Percentiles rank a stretch among this genome's conserved stretches.
phyloP scores from a whole-genome alignment of 2,888 invertebrate genomes.

The Drosophila nigricruria region DNA sequence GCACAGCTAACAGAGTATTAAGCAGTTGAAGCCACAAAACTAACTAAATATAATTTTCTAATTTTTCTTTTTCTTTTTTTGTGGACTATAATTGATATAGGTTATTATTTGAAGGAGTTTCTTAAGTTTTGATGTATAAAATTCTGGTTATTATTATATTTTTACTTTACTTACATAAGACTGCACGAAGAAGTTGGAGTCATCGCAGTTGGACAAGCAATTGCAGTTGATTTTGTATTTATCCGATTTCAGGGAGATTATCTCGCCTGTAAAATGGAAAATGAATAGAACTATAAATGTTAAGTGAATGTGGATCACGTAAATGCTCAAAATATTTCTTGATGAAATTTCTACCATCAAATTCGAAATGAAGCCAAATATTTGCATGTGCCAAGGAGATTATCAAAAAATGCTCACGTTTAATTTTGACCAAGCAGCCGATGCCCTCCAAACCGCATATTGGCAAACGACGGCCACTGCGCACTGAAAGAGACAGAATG shows the following conservation, averaged over 20 bases:
- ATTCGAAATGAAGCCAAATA: conserved; percentile 61
- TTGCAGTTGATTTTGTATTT: conserved; percentile 88
- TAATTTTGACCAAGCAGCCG: conserved; percentile 87
- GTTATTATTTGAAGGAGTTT: conserved; percentile 10
- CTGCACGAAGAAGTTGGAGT: conserved; percentile 89
- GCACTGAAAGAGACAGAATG: conserved; percentile 67
- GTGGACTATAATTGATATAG: too few relatives aligned
- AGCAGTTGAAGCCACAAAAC: too few relatives aligned
- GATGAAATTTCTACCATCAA: conserved; percentile 37
- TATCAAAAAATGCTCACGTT: conserved; percentile 85
- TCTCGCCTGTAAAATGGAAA: conserved; percentile 85
- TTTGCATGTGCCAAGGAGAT: conserved; percentile 58
- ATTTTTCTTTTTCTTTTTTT: too few relatives aligned
- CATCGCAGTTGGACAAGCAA: conserved; percentile 89
- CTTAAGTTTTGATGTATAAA: background rate
- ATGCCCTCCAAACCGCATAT: conserved; percentile 88
- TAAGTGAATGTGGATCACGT: conserved; percentile 44
- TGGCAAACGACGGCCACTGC: conserved; percentile 81
- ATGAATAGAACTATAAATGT: conserved; percentile 7
- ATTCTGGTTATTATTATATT: conserved; percentile 21
- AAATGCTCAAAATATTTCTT: conserved; percentile 46
- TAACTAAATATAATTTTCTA: too few relatives aligned
- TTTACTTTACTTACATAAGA: conserved; percentile 86
- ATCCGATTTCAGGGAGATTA: conserved; percentile 86
- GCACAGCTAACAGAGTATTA: too few relatives aligned